Percentiles rank a stretch among this genome's conserved stretches.
Evolutionary conservation across 2,113 vertebrate genomes (phyloP).

Genomic region (Lipophrys pholis): DNA sequence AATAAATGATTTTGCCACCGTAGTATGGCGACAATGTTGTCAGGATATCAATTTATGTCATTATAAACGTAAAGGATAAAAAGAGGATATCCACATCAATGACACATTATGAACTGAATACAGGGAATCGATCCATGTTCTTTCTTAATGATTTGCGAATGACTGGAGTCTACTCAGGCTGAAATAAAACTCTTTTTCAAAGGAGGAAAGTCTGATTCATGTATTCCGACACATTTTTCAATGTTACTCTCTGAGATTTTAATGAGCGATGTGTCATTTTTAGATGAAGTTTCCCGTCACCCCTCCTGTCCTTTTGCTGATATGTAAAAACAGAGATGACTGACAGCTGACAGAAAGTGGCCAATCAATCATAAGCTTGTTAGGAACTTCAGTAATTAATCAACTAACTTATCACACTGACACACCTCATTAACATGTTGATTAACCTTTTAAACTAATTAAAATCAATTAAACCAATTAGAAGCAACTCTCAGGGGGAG

Average conservation of each 20-base stretch:
- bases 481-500: constrained; percentile 55
- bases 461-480: constrained; percentile 68
- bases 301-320: neutral
- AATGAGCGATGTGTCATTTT: neutral
- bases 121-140: neutral
- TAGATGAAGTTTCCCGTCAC: constrained; percentile 3
- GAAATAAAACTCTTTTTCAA: neutral
- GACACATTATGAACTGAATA: neutral
- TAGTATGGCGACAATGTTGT: constrained; percentile 1
- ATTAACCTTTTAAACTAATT: constrained; percentile 77
- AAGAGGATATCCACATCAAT: too few relatives aligned
- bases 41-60: constrained; percentile 16
- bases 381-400: constrained; percentile 67
- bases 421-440: constrained; percentile 68
- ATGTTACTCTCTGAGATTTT: neutral
- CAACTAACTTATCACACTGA: constrained; percentile 58
- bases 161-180: neutral
- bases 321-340: constrained; percentile 42
- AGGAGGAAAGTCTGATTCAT: neutral
- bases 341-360: constrained; percentile 70
- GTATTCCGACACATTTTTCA: neutral
- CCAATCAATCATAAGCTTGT: constrained; percentile 65
- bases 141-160: neutral
- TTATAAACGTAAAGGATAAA: neutral
- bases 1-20: constrained; percentile 27